Evolutionary conservation across 2,797 vertebrate genomes (phyloP).

Genomic region (Sebastes reedi): DNA sequence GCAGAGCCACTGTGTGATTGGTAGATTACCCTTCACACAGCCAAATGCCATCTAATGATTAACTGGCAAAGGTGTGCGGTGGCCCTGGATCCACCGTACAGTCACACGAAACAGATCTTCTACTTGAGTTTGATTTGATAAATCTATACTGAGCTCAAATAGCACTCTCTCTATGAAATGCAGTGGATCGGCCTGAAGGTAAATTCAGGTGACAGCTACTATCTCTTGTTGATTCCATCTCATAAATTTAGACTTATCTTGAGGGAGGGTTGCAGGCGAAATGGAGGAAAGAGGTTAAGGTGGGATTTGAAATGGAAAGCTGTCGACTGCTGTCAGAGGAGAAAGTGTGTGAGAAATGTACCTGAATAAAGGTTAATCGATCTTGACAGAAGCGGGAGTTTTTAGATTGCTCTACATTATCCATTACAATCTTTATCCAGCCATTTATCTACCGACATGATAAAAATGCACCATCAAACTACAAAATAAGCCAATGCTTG

Average conservation of each 20-base stretch:
- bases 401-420: not conserved
- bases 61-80: slow-evolving; percentile 53
- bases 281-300: not conserved
- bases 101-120: not conserved
- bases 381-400: not conserved
- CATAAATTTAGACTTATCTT: not conserved
- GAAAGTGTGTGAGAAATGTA: not conserved
- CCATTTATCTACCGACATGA: not conserved
- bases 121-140: not conserved
- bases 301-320: slow-evolving; percentile 22
- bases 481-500: not conserved
- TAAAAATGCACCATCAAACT: not conserved
- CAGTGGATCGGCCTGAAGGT: not conserved
- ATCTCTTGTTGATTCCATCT: not conserved
- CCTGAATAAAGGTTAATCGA: not conserved
- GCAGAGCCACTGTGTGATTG: slow-evolving; percentile 63
- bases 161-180: not conserved
- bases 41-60: slow-evolving; percentile 69
- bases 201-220: not conserved
- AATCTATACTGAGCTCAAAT: not conserved
- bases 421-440: not conserved
- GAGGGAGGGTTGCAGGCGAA: not conserved
- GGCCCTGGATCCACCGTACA: not conserved
- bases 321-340: not conserved
- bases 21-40: slow-evolving; percentile 63